phyloP scores from a whole-genome alignment of 2,797 vertebrate genomes.

The Otolemur crassicaudatus region DNA sequence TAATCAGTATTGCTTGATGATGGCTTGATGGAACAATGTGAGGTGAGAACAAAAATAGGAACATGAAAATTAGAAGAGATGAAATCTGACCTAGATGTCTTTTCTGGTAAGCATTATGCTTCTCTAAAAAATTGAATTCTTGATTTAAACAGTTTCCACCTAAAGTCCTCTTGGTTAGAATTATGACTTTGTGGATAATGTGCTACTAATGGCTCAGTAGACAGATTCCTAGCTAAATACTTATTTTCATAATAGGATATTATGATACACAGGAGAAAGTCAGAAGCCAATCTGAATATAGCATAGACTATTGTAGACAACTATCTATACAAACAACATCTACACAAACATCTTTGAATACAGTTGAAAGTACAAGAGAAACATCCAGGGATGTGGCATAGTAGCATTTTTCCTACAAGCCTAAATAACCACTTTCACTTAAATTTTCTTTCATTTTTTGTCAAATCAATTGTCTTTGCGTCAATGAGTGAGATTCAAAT shows the following conservation, averaged over 20 bases:
- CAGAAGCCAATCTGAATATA: conserved; percentile 22
- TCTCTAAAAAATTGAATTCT: conserved; percentile 69
- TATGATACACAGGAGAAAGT: not conserved
- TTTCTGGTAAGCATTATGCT: conserved; percentile 61
- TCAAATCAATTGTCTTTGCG: not conserved
- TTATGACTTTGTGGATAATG: conserved; percentile 55
- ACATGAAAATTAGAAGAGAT: conserved; percentile 77
- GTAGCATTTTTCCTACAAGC: not conserved
- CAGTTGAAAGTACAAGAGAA: not conserved
- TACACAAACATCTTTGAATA: not conserved
- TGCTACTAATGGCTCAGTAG: conserved; percentile 41
- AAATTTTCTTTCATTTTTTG: not conserved
- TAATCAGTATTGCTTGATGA: conserved; percentile 67
- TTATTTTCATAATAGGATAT: conserved; percentile 45
- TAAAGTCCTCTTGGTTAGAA: conserved; percentile 57
- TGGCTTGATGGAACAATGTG: conserved; percentile 64
- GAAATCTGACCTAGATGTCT: conserved; percentile 73
- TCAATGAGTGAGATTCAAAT: not conserved
- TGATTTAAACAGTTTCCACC: conserved; percentile 63
- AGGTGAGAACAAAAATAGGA: conserved; percentile 75
- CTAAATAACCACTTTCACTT: not conserved
- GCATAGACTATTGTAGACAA: not conserved
- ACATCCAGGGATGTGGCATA: not conserved
- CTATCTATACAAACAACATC: too few relatives aligned
- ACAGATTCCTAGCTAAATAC: conserved; percentile 19